Percentiles rank a stretch among this genome's conserved stretches.
These are phyloP conservation scores for Pedionomus torquatus DNA, from an alignment of 2,113 vertebrate species.

Conservation along the genomic window DNA sequence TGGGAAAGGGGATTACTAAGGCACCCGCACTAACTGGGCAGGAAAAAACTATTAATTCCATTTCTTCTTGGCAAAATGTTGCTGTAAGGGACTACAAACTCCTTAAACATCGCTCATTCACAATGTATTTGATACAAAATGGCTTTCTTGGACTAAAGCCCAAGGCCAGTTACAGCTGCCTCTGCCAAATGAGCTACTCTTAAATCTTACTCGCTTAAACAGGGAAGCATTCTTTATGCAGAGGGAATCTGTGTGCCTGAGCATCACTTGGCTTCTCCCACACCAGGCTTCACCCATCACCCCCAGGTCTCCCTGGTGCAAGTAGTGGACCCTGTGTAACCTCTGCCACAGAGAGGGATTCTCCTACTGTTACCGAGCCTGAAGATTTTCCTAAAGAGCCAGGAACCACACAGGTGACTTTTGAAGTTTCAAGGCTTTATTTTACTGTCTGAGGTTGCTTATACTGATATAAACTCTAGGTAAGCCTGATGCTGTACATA, in stretches of 20 bases:
- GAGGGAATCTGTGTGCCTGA: background rate
- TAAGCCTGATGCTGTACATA: background rate
- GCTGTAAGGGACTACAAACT: background rate
- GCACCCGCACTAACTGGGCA: background rate
- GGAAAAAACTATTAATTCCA: background rate
- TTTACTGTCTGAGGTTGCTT: background rate
- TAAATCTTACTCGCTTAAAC: background rate
- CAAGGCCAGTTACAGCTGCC: background rate
- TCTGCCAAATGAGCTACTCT: slow-evolving; percentile 13
- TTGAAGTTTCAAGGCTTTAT: background rate
- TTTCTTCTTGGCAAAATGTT: background rate
- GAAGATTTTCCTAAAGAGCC: background rate
- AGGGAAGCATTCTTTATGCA: background rate
- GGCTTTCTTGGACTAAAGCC: background rate
- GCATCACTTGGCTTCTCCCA: background rate
- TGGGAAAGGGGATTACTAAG: background rate
- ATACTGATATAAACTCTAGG: rapidly evolving
- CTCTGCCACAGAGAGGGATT: background rate
- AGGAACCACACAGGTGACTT: background rate
- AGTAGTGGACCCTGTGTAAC: rapidly evolving
- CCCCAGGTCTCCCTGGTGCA: rapidly evolving
- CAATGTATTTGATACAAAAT: background rate
- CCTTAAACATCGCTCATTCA: background rate
- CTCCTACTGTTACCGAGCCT: background rate
- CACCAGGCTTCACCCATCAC: background rate